These are phyloP conservation scores for Lateolabrax maculatus DNA, from an alignment of 2,797 vertebrate species.

Conservation along the genomic window DNA sequence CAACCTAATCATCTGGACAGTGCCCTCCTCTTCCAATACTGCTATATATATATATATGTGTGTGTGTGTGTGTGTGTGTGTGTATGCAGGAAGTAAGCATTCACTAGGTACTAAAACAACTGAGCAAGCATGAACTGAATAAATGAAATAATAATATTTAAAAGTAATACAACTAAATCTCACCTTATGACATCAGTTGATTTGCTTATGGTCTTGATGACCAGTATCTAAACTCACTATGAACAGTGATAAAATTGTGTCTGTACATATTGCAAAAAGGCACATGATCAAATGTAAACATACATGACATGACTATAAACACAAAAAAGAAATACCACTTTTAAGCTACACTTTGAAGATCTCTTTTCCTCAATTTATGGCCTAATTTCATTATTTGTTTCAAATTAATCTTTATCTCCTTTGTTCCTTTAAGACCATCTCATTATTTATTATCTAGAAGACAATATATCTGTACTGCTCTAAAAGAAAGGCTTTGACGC, in stretches of 20 bases:
- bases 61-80: no score
- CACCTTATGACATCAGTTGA: not conserved
- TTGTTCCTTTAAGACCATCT: not conserved
- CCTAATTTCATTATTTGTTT: not conserved
- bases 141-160: not conserved
- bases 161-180: not conserved
- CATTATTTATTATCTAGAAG: not conserved
- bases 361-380: not conserved
- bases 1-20: not conserved
- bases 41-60: no score
- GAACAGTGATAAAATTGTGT: not conserved
- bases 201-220: not conserved
- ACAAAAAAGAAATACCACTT: not conserved
- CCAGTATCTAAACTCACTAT: not conserved
- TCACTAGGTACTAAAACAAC: not conserved
- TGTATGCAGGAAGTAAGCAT: no score
- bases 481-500: not conserved
- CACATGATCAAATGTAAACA: no score
- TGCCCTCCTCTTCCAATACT: not conserved
- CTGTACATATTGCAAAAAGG: not conserved
- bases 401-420: not conserved
- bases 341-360: no score
- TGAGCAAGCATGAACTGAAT: not conserved
- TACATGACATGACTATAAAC: no score
- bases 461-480: not conserved